A percentile compares a stretch with the other conserved stretches of the same genome.
These are phyloP conservation scores for Tetraodon nigroviridis DNA, from an alignment of 2,113 vertebrate species.

Conservation along the genomic window DNA sequence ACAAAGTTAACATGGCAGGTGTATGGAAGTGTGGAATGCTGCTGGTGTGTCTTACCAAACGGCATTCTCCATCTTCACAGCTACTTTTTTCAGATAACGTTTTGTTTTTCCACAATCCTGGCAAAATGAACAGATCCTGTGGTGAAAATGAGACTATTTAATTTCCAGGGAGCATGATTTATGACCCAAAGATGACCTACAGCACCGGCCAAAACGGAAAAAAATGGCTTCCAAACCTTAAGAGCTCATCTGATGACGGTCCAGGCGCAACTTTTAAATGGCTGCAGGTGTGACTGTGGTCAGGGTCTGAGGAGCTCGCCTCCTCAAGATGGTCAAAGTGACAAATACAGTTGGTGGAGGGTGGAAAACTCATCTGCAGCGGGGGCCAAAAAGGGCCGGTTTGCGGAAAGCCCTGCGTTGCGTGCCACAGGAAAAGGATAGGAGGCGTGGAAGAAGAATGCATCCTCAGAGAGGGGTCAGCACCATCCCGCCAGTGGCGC, in stretches of 20 bases:
- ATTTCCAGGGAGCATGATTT: too few species aligned
- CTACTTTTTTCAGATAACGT: not conserved
- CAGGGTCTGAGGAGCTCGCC: constrained; percentile 19
- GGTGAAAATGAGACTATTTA: too few species aligned
- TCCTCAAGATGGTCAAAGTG: not conserved
- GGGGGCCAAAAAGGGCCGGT: not conserved
- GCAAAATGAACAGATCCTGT: too few species aligned
- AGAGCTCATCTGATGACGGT: not conserved
- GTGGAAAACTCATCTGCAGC: not conserved
- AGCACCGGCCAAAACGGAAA: too few species aligned
- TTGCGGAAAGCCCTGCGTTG: constrained; percentile 3
- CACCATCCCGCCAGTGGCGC: constrained; percentile 52
- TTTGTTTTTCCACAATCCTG: not conserved
- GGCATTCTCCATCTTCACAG: too few species aligned
- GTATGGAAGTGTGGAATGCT: too few species aligned
- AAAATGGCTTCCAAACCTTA: too few species aligned
- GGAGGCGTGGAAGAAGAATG: not conserved
- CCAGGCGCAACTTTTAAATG: not conserved
- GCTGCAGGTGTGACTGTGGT: constrained; percentile 14
- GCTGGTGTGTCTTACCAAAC: too few species aligned
- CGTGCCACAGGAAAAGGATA: not conserved
- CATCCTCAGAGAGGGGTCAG: constrained; percentile 52
- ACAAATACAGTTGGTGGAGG: not conserved
- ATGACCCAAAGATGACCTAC: too few species aligned
- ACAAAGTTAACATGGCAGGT: too few species aligned